Percentiles rank a stretch among this genome's conserved stretches.
These are phyloP conservation scores for Dolichoris vasculosae DNA, from an alignment of 1,140 invertebrate genomes.

Conservation along the genomic window DNA sequence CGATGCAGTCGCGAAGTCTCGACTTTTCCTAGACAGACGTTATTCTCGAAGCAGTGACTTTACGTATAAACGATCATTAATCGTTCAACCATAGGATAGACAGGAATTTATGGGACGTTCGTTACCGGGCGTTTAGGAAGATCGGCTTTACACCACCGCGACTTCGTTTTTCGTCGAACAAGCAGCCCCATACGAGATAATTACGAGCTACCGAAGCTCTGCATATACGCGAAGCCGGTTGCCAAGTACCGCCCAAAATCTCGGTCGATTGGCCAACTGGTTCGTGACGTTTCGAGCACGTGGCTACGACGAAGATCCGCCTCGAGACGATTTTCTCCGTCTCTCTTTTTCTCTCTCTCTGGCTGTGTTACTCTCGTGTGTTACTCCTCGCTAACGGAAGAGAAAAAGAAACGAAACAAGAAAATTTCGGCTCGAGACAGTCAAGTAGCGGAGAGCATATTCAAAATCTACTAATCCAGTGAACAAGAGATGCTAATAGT, in stretches of 20 bases:
- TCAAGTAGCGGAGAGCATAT: neutral
- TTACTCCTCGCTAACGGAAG: neutral
- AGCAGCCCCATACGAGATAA: slow-evolving; percentile 62
- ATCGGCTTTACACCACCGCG: slow-evolving; percentile 50
- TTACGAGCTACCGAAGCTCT: slow-evolving; percentile 47
- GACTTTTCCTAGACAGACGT: neutral
- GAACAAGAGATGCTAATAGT: slow-evolving; percentile 16
- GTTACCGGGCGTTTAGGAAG: slow-evolving; percentile 65
- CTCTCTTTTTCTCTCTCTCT: neutral
- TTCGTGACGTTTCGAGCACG: slow-evolving; percentile 63
- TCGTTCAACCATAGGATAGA: slow-evolving; percentile 54
- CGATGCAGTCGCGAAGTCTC: neutral
- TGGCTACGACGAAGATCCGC: slow-evolving; percentile 56
- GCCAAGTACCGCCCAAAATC: slow-evolving; percentile 69
- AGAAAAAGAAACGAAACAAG: neutral
- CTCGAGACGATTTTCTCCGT: neutral
- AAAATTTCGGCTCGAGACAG: neutral
- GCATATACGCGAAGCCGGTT: slow-evolving; percentile 57
- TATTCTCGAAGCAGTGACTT: neutral
- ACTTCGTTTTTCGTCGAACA: neutral
- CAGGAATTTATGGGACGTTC: slow-evolving; percentile 64
- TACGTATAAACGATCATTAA: slow-evolving; percentile 57
- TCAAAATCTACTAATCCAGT: neutral
- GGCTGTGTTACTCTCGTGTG: neutral
- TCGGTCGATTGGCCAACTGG: slow-evolving; percentile 54